These are phyloP conservation scores for Ectemnius cavifrons DNA, from an alignment of 2,888 invertebrate genomes.

Conservation along the genomic window DNA sequence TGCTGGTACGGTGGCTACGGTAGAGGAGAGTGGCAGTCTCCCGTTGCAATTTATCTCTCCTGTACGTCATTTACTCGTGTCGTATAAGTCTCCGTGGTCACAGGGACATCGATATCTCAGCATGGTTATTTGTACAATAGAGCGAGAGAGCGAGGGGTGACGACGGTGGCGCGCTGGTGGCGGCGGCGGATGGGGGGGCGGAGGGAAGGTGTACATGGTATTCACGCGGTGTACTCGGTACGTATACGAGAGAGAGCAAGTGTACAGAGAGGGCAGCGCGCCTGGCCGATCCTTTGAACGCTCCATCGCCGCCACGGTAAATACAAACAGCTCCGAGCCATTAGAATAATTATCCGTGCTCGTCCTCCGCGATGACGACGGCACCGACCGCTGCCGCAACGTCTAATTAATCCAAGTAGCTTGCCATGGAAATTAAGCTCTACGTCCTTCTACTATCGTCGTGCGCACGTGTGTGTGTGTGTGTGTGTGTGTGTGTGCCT, in stretches of 20 bases:
- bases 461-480: slow-evolving; percentile 8
- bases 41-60: background rate
- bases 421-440: slow-evolving; percentile 50
- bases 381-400: slow-evolving; percentile 18
- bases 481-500: slow-evolving; percentile 16
- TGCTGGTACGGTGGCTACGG: too few species aligned
- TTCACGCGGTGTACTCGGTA: too few species aligned
- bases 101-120: slow-evolving; percentile 5
- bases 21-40: background rate
- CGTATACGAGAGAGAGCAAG: slow-evolving; percentile 26
- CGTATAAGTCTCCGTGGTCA: background rate
- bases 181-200: too few species aligned
- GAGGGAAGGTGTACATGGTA: too few species aligned
- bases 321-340: slow-evolving; percentile 63
- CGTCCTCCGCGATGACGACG: slow-evolving; percentile 31
- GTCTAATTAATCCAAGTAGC: slow-evolving; percentile 60
- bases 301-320: slow-evolving; percentile 57
- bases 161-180: too few species aligned
- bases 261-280: slow-evolving; percentile 45
- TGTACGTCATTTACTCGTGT: background rate
- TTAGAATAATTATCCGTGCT: slow-evolving; percentile 70
- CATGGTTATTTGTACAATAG: slow-evolving; percentile 1
- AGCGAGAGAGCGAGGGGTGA: background rate
- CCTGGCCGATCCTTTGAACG: slow-evolving; percentile 60
- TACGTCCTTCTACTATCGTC: background rate